Evolutionary conservation across 1,140 invertebrate species (phyloP), one percentile per base, ranked within the genome.

Genomic region (Notospermus geniculatus): DNA sequence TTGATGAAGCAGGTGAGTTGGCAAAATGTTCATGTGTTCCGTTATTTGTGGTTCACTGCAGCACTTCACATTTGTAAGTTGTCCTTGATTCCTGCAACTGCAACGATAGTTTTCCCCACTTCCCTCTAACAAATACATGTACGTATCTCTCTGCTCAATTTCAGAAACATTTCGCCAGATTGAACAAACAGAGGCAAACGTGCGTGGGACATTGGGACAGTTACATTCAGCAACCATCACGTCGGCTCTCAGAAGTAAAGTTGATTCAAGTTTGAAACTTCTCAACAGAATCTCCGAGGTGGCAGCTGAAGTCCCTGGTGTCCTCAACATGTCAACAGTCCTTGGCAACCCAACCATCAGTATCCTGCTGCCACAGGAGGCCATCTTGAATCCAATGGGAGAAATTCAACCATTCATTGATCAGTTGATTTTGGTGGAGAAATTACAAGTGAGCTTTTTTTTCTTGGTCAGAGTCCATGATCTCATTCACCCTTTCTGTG

Each of bases 361-460:
- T 60, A 71, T 71, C 1, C 70, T 80, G 25, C 69, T 81, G 19
- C 60, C 71, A 25, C 62, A 80, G 30, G 80, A 82, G 59, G 77
- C 79, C 0, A 60, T 80, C 1, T 59, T 82, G 9, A 74, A 76
- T 58, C 73, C 76, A 23, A 76, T 74, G 52, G 91, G 82, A 88
- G 88, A 93, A 65, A 88, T 91, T 1, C 84, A 88, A 46, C 85
- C 87, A 27, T 87, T 93, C 60, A 88, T 91, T 2, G 88, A 89
- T 70, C 90, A 95, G 73, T 75, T 96, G 17, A 75, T 90, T 55
- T 88, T 94, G 82, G 83, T 95, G 60, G 88, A 95, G 77, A 87
- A 88, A 62, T 83, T 95, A 0, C 92, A 94, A 81, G 88, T 85
- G 73, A 68, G 57, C 62, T n/a, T n/a, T n/a, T n/a, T n/a, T n/a